Evolutionary conservation across 1,140 invertebrate genomes (phyloP), one percentile per base, ranked within the genome.

Genomic region (Drosophila rhopaloa): DNA sequence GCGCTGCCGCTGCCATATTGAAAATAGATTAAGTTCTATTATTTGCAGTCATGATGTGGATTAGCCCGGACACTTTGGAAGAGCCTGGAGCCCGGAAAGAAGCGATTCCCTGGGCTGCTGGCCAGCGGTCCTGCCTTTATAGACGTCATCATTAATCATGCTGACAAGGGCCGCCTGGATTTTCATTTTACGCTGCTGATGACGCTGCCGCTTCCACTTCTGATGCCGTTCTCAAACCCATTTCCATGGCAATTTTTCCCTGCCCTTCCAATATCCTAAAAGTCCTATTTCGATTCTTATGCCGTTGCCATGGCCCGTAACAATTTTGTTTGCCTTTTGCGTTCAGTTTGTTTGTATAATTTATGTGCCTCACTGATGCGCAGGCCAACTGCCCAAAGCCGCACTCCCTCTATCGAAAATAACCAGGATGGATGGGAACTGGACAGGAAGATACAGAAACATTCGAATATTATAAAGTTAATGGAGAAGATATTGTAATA

Each of bases 21-120:
- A 89, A 89, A 89, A 89, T 84, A 89, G 84, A 89, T 89, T 89
- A 89, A 90, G 84, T 89, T 89, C 85, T 89, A 89, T 89, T 89
- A 89, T 89, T 89, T 81, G 84, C 85, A 90, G 84, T 90, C 85
- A 90, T 81, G 84, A 89, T 89, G 84, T 90, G 84, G 85, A 89
- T 89, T 90, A 90, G 85, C 84, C 79, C 74, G 77, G 80, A 89
- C 85, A 90, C 84, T 85, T 63, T 50, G 51, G 44, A 61, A 50
- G 58, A 47, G 71, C 68, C 47, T 29, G 6, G 47, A 68, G 65
- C 19, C 29, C 5, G 46, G 13, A 46, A 70, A 58, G 16, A 7
- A 62, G 60, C 61, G 58, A 80, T 71, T 57, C 56, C 37, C 59
- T 24, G 41, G 51, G 54, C 29, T 57, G 40, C 32, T 59, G 61